Percentiles rank a stretch among this genome's conserved stretches.
These are phyloP conservation scores for Scortum barcoo DNA, from an alignment of 2,113 vertebrate species.

Conservation along the genomic window DNA sequence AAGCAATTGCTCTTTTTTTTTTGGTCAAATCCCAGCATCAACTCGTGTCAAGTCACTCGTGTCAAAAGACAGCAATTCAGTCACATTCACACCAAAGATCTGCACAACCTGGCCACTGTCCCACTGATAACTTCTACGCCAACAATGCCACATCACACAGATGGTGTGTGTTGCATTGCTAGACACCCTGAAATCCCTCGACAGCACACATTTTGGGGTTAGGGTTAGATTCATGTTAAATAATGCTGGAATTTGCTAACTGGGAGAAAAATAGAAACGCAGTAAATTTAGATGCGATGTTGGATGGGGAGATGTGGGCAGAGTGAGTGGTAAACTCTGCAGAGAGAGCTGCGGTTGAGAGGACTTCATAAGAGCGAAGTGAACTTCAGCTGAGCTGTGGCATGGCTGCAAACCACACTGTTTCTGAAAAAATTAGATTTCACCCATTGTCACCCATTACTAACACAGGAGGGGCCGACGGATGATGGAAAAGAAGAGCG, in stretches of 20 bases:
- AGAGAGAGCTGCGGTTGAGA: constrained; percentile 1
- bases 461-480: background rate
- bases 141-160: background rate
- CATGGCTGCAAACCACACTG: background rate
- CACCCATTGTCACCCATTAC: background rate
- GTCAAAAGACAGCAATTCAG: background rate
- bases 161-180: background rate
- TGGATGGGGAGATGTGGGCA: background rate
- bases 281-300: background rate
- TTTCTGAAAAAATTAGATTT: background rate
- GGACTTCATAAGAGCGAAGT: background rate
- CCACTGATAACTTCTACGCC: too few relatives aligned
- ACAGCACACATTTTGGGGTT: background rate
- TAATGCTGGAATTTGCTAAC: background rate
- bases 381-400: background rate
- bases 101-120: background rate
- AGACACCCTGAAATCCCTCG: background rate
- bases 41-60: background rate
- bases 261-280: background rate
- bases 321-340: background rate
- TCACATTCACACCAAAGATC: background rate
- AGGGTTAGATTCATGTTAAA: background rate
- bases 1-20: background rate
- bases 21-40: background rate
- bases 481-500: background rate